Percentiles rank a stretch among this genome's conserved stretches.
Evolutionary conservation across 2,888 invertebrate species (phyloP).

Genomic region (Drosophila fulvimacula): DNA sequence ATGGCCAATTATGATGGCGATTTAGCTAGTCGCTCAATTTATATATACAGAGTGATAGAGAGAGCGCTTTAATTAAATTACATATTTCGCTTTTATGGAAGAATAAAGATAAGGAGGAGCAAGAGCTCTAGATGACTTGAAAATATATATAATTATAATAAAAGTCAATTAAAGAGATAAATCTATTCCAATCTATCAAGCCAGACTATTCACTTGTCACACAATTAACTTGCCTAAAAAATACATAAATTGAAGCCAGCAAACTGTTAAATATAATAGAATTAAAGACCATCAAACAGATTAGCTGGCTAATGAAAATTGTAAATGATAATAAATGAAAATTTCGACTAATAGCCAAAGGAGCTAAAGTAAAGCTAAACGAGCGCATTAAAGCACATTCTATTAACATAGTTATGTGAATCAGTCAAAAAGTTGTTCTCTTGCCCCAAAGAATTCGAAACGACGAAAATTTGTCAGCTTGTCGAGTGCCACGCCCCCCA

Average conservation of each 20-base stretch:
- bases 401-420: conserved; percentile 18
- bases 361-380: neutral
- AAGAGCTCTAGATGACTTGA: neutral
- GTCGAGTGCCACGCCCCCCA: neutral
- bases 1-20: conserved; percentile 62
- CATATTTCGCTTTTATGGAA: conserved; percentile 21
- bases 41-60: neutral
- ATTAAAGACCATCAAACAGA: neutral
- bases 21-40: conserved; percentile 14
- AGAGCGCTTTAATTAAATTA: conserved; percentile 39
- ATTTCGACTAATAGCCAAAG: neutral
- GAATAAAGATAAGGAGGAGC: neutral
- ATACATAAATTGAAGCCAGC: neutral
- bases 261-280: conserved; percentile 17
- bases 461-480: conserved; percentile 7
- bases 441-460: neutral
- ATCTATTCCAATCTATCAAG: too few species aligned
- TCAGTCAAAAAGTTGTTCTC: neutral
- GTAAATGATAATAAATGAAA: neutral
- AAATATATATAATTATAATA: conserved; percentile 5
- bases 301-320: neutral
- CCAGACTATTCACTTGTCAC: neutral
- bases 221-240: neutral
- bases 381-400: conserved; percentile 17
- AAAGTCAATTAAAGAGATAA: neutral